Percentiles rank a stretch among this genome's conserved stretches.
These are phyloP conservation scores for Drosophila novamexicana DNA, from an alignment of 1,140 invertebrate species.

Conservation along the genomic window DNA sequence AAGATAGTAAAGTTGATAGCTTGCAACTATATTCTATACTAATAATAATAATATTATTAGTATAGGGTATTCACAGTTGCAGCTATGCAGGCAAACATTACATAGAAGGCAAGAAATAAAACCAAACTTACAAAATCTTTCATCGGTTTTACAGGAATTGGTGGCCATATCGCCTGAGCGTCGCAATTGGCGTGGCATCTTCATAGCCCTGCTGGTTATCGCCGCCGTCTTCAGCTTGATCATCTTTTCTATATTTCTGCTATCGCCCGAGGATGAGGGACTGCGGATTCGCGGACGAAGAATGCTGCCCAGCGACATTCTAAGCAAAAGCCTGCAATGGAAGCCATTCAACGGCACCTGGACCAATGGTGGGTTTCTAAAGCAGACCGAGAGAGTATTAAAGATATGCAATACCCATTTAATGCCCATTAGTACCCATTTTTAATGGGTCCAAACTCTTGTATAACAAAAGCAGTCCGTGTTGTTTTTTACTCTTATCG, in stretches of 20 bases:
- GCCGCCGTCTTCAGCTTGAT: slow-evolving; percentile 93
- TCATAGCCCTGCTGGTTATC: slow-evolving; percentile 95
- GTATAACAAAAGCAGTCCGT: no score
- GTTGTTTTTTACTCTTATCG: no score
- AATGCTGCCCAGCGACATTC: slow-evolving; percentile 88
- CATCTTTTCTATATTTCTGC: slow-evolving; percentile 93
- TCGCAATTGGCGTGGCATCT: slow-evolving; percentile 95
- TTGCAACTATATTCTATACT: no score
- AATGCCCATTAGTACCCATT: no score
- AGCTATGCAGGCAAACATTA: no score
- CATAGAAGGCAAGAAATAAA: no score
- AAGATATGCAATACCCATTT: no score
- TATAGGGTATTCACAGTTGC: no score
- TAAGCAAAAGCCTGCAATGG: slow-evolving; percentile 87
- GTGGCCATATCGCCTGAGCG: slow-evolving; percentile 92
- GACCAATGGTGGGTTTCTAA: slow-evolving; percentile 89
- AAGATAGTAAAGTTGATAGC: no score
- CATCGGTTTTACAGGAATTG: slow-evolving; percentile 87
- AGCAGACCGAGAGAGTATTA: neutral
- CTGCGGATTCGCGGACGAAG: slow-evolving; percentile 88
- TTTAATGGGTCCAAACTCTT: no score
- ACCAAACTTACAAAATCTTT: no score
- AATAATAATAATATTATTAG: no score
- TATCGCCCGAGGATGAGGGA: slow-evolving; percentile 90
- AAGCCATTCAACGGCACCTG: slow-evolving; percentile 91